A percentile compares a stretch with the other conserved stretches of the same genome.
These are phyloP conservation scores for Amphibalanus amphitrite DNA, from an alignment of 1,140 invertebrate species.

Conservation along the genomic window DNA sequence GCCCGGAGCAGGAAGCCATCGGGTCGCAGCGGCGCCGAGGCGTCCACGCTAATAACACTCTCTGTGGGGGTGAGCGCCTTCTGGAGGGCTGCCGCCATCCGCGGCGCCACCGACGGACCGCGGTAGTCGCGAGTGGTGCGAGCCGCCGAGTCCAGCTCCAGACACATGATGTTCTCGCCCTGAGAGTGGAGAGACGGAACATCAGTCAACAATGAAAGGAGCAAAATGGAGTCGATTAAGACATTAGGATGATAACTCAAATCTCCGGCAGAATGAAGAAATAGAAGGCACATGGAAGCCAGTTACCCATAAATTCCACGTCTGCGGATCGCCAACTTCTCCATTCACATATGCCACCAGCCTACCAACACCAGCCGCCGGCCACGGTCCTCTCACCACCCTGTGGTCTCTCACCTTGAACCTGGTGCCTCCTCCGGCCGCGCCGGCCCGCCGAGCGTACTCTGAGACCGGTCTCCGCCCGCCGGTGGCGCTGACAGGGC, in stretches of 20 bases:
- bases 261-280: no score
- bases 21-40: background rate
- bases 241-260: background rate
- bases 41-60: conserved; percentile 14
- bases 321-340: no score
- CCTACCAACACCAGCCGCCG: no score
- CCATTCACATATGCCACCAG: no score
- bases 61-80: conserved; percentile 31
- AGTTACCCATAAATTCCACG: no score
- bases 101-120: conserved; percentile 46
- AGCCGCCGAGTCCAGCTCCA: conserved; percentile 61
- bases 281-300: no score
- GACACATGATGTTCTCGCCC: conserved; percentile 62
- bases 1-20: background rate
- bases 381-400: no score
- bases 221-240: background rate
- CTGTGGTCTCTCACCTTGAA: conserved; percentile 25
- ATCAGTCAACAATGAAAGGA: no score
- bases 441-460: conserved; percentile 43
- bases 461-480: conserved; percentile 50
- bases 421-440: conserved; percentile 36
- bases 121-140: conserved; percentile 58
- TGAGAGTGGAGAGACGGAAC: no score
- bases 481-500: conserved; percentile 44
- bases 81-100: conserved; percentile 51